Base-by-base conservation (phyloP, 1,140 invertebrate genomes). In the Condylostylus longicornis region DNA sequence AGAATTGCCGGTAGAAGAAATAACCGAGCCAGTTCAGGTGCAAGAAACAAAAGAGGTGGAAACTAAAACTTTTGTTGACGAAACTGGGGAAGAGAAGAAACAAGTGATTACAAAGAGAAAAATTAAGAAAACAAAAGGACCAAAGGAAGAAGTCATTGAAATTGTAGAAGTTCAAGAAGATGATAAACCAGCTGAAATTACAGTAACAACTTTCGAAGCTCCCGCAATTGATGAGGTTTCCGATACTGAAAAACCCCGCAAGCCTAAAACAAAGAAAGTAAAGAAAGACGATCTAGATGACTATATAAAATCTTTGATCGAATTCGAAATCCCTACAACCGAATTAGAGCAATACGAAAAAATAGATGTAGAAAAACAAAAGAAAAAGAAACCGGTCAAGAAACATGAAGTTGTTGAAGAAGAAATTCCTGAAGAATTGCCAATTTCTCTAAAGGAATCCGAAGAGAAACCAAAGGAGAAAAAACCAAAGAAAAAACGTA, bases 101-200 rank as follows among this genome's bases (percentile, higher is more conserved):
- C 59, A 54, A 31, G 54, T 42, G 27, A 51, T 52, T 9, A 54
- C 46, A 5, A 58, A 53, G 29, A 41, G 55, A 12, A 58, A 58
- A 34, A 54, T 58, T 4, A 54, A 47, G 29, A 58, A 55, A 28
- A 49, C 57, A 33, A 42, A 57, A 20, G 61, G 58, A 5, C 54
- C 53, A 8, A 64, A 63, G 31, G 50, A 62, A 47, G 51, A 65
- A 50, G 52, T 63, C 12, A 63, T 61, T 8, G 62, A 65, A 53
- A 63, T 63, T 39, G 44, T 59, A 8, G 61, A 61, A 35, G 53
- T 55, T 21, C 45, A 54, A 33, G 55, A 58, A 18, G 62, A 58
- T 32, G 59, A 53, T 15, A 43, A 57, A 33, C 50, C 51, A 41
- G 55, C 57, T 34, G 44, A 53, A 12, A 49, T 50, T 8, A 51